Evolutionary conservation across 2,888 invertebrate genomes (phyloP).

Genomic region (Hirtodrosophila alboralis): DNA sequence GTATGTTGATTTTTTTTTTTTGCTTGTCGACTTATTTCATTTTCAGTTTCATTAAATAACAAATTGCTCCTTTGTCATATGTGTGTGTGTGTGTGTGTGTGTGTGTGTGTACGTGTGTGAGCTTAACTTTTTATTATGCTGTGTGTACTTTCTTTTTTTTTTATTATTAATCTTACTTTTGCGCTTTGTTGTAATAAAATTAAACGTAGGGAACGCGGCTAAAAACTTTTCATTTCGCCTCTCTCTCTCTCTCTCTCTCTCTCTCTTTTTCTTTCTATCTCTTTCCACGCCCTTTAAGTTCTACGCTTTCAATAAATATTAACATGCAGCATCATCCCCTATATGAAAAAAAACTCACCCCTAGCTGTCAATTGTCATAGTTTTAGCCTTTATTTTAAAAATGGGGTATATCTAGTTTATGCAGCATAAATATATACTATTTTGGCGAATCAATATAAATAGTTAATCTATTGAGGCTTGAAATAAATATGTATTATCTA

Average conservation of each 20-base stretch:
- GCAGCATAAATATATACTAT: too few relatives aligned
- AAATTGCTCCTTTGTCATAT: conserved; percentile 71
- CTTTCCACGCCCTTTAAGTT: conserved; percentile 34
- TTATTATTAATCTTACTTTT: conserved; percentile 31
- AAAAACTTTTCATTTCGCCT: neutral
- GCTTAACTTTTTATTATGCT: conserved; percentile 68
- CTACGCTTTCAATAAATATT: conserved; percentile 77
- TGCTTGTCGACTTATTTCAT: conserved; percentile 68
- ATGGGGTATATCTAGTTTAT: too few relatives aligned
- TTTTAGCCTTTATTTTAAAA: neutral
- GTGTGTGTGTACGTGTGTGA: conserved; percentile 14
- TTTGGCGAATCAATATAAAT: too few relatives aligned
- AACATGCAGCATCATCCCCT: conserved; percentile 31
- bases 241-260: neutral
- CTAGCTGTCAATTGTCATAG: conserved; percentile 3
- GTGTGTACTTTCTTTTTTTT: conserved; percentile 39
- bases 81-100: conserved; percentile 1
- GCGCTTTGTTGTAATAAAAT: conserved; percentile 36
- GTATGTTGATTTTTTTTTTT: conserved; percentile 21
- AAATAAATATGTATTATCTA: too few relatives aligned
- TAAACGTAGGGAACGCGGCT: conserved; percentile 2
- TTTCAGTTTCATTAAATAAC: conserved; percentile 79
- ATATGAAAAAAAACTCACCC: conserved; percentile 1
- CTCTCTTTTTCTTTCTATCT: neutral
- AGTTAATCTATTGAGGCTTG: too few relatives aligned